Base-by-base conservation (phyloP, 2,888 invertebrate genomes). In the Epiblema foenella region DNA sequence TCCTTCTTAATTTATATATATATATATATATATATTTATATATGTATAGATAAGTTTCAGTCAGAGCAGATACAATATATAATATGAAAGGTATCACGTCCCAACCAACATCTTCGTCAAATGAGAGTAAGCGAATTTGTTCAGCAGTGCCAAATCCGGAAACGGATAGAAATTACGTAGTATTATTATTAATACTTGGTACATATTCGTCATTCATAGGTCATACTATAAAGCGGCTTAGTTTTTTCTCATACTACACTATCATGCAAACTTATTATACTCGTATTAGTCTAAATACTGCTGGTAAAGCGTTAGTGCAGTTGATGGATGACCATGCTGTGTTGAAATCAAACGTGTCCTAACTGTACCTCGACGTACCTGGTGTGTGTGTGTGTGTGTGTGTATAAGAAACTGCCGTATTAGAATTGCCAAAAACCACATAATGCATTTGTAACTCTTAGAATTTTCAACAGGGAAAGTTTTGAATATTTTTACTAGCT, bases 321-420 rank as follows among this genome's bases (percentile, higher is more conserved):
- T 51, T 62, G 39, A 51, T 64, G 39, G 39, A 29, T 29, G 11
- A 39, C 3, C 72, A 72, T 72, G 70, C 66, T 70, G 60, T 75
- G 63, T 74, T 59, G 70, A 70, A 68, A 57, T 70, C 66, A 64
- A 24, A 51, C 46, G 39, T 64, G 73, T 78, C 75, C 46, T 75
- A 70, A 67, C 68, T 67, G 59, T 66, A 51, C 60, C 5, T 18
- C 29, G 12, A 33, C 20, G 11, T 15, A n/a, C 29, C 3, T 3
- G 17, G 17, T 29, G 3, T n/a, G 3, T 56, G 24, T 62, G 63
- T 51, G 29, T 33, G 20, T 46, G 37, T 65, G 17, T 18, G 1
- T 42, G 4, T 49, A 5, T 49, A 5, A 12, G 8, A 11, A 17
- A 12, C 18, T 11, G 3, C 18, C 18, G 12, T 12, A 2, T 42